Conservation (phyloP, 92 coral and sea anemone species). For the Palythoa caribaeorum region DNA sequence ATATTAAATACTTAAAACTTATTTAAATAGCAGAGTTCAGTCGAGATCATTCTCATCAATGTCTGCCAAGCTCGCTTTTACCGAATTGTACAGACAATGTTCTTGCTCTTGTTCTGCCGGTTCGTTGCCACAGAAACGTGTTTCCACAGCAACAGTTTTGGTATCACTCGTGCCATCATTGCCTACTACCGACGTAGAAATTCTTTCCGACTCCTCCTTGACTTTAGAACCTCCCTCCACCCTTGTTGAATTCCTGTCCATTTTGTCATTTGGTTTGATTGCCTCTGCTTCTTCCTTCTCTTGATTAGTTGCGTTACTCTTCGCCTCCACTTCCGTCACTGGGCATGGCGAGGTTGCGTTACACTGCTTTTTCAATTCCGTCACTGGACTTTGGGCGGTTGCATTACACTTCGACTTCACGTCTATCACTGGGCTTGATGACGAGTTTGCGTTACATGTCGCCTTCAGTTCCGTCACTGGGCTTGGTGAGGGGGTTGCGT, state of each 20-base stretch:
- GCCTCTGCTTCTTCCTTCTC: constrained; percentile 31
- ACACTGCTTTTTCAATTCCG: background rate
- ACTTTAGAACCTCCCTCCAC: background rate
- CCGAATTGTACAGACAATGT: background rate
- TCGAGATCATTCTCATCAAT: constrained; percentile 42
- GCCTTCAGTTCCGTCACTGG: constrained; percentile 1
- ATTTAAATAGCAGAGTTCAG: background rate
- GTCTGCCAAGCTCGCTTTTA: constrained; percentile 5
- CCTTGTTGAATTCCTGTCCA: background rate
- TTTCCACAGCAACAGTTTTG: background rate
- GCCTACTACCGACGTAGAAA: background rate
- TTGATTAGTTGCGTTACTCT: background rate
- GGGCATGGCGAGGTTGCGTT: constrained; percentile 2
- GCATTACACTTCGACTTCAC: no score
- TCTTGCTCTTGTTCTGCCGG: background rate
- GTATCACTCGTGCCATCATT: background rate
- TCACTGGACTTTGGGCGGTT: background rate
- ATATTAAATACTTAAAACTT: background rate
- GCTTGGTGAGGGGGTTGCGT: background rate
- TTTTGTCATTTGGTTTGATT: no score
- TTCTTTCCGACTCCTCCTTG: constrained; percentile 11
- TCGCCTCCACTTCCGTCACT: background rate
- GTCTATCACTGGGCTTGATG: background rate
- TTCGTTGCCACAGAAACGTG: background rate
- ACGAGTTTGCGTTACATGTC: background rate